These are phyloP conservation scores for Otus sunia DNA, from an alignment of 2,113 vertebrate genomes.

Conservation along the genomic window DNA sequence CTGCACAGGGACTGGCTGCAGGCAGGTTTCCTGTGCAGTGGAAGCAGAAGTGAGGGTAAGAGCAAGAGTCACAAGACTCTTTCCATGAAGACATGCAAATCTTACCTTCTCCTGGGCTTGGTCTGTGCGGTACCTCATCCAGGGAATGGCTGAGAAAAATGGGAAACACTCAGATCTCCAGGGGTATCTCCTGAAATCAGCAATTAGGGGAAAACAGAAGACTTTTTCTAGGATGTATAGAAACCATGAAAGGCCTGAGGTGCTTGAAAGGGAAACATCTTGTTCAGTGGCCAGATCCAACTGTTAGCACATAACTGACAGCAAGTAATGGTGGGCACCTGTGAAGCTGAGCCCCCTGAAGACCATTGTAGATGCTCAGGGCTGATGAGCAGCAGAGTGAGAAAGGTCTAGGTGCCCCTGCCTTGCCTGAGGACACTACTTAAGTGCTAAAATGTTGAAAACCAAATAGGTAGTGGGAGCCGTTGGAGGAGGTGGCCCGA, in stretches of 20 bases:
- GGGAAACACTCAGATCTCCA: not conserved
- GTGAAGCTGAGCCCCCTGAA: accelerated
- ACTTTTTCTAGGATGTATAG: not conserved
- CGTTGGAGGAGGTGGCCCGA: not conserved
- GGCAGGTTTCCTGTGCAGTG: not conserved
- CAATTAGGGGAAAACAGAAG: not conserved
- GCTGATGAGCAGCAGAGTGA: not conserved
- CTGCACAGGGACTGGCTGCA: not conserved
- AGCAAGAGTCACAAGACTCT: not conserved
- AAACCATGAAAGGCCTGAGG: not conserved
- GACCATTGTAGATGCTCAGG: not conserved
- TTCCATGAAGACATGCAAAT: not conserved
- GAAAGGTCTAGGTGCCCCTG: not conserved
- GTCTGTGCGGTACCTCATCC: not conserved
- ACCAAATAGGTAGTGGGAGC: accelerated
- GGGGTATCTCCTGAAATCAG: not conserved
- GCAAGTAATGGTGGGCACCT: not conserved
- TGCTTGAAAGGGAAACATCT: not conserved
- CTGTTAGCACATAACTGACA: not conserved
- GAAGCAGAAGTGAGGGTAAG: not conserved
- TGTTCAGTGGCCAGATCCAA: not conserved
- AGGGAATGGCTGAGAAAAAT: not conserved
- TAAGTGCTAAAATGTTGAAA: not conserved
- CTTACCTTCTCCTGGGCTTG: not conserved
- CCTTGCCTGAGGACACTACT: too few species aligned